Evolutionary conservation across 2,888 invertebrate species (phyloP).

Genomic region (Trichopria drosophilae): DNA sequence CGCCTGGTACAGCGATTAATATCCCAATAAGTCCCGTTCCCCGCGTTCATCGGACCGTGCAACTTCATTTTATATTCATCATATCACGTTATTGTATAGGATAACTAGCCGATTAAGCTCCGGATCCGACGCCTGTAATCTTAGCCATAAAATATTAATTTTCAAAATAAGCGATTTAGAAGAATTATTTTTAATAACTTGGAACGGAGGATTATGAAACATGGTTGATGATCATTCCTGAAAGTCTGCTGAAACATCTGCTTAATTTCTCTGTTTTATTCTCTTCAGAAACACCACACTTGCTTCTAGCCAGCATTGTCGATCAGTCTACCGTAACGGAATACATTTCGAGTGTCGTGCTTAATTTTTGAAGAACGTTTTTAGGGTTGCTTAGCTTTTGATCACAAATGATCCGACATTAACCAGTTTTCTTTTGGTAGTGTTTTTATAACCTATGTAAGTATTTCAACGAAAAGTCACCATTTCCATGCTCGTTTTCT

Average conservation of each 20-base stretch:
- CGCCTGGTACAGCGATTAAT: slow-evolving; percentile 44
- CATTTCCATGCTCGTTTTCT: no score
- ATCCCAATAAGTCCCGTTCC: slow-evolving; percentile 42
- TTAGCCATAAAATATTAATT: no score
- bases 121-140: not conserved
- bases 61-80: slow-evolving; percentile 44
- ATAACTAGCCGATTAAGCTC: slow-evolving; percentile 34
- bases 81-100: slow-evolving; percentile 33
- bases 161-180: no score
- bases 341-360: not conserved
- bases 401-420: no score
- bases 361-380: no score
- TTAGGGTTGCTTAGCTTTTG: no score
- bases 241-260: no score
- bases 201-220: slow-evolving; percentile 1
- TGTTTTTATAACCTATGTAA: no score
- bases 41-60: slow-evolving; percentile 31
- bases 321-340: slow-evolving; percentile 9
- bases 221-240: slow-evolving; percentile 6
- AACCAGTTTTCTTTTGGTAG: no score
- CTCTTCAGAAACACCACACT: no score
- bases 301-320: slow-evolving; percentile 1
- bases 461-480: no score
- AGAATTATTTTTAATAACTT: not conserved
- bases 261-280: no score